Evolutionary conservation across 1,140 invertebrate genomes (phyloP), one percentile per base, ranked within the genome.

Genomic region (Cydia fagiglandana): DNA sequence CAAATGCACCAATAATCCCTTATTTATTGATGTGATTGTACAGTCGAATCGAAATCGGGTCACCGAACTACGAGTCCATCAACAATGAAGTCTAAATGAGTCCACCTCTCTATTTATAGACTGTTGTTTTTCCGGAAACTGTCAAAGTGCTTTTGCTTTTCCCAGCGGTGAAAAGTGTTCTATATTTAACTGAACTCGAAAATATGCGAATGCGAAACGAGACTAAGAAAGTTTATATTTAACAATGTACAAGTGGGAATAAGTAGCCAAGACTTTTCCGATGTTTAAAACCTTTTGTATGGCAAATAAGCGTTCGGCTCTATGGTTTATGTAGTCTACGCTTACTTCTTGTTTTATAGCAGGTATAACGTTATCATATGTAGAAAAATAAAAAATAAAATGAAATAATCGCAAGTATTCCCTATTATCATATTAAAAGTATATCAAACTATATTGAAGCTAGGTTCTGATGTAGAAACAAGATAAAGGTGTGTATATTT

Each of bases 181-280:
- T 61, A 61, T 61, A 61, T 61, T 61, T 61, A 61, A n/a, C 50
- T 53, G 50, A 61, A 61, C n/a, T n/a, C 20, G 7, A 12, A 53
- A 53, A 61, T 56, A 61, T 61, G 56, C 20, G 17, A 24, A 61
- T 61, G 56, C 20, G 17, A 24, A 24, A 24, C 20, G 56, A 17
- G 1, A 13, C 4, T 1, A 50, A 15, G 1, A 17, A 7, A 53
- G 15, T 53, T 53, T 53, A 53, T 17, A 17, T 53, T 53, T 17
- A 17, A 53, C 0, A 0, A 17, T 17, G 50, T n/a, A 53, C 17
- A 0, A 53, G 50, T 17, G 50, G 15, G 50, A 6, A 53, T 15
- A n/a, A n/a, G n/a, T n/a, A 5, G 15, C 6, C 50, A 7, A n/a
- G n/a, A 53, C 2, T 53, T 53, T 5, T 53, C 15, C 0, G 41